A percentile compares a stretch with the other conserved stretches of the same genome.
phyloP scores from a whole-genome alignment of 2,888 invertebrate species.

The Agriopis leucophaearia region DNA sequence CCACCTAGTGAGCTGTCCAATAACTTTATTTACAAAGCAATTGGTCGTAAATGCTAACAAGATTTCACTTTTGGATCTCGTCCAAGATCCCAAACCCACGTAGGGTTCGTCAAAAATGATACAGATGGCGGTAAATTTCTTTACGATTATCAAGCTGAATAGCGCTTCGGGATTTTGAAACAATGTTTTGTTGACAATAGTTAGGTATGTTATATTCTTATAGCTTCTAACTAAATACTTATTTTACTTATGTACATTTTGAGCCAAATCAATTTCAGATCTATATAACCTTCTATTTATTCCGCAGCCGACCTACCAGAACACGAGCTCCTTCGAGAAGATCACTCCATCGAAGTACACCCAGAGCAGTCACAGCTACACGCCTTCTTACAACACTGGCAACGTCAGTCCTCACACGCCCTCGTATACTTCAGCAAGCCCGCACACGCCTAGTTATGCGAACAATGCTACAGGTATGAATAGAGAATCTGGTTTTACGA shows the following conservation, averaged over 20 bases:
- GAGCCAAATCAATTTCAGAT: too few relatives aligned
- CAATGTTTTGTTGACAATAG: too few relatives aligned
- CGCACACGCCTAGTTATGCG: conserved; percentile 18
- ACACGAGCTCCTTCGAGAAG: conserved; percentile 80
- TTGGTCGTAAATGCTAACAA: background rate
- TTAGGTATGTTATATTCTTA: too few relatives aligned
- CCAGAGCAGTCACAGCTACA: conserved; percentile 53
- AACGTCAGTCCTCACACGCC: conserved; percentile 35
- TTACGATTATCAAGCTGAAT: background rate
- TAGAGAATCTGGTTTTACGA: background rate
- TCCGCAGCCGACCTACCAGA: conserved; percentile 89
- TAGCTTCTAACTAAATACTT: background rate
- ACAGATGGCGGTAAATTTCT: conserved; percentile 18
- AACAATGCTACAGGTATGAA: conserved; percentile 23
- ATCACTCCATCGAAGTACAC: conserved; percentile 75
- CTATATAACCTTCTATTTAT: background rate
- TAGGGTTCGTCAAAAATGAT: background rate
- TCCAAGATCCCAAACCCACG: conserved; percentile 9
- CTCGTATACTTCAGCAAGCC: conserved; percentile 35
- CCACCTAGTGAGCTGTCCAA: conserved; percentile 19
- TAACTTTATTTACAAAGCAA: background rate
- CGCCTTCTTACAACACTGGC: conserved; percentile 32
- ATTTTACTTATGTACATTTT: background rate
- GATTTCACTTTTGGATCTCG: conserved; percentile 14
- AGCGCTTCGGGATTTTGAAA: background rate